phyloP scores from a whole-genome alignment of 2,888 invertebrate species.

The Drosophila robusta region DNA sequence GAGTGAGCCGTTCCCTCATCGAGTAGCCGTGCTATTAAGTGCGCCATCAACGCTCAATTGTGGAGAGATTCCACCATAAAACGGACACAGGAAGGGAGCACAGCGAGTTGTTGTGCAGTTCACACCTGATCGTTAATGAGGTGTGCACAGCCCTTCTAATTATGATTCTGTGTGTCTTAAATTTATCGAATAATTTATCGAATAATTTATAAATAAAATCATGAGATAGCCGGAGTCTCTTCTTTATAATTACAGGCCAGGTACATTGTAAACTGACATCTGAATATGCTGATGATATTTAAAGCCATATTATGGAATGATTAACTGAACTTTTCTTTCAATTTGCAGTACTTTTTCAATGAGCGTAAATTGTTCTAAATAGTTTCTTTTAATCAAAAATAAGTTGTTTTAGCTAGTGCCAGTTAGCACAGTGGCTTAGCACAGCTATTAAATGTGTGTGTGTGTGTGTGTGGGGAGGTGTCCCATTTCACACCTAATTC shows the following conservation, averaged over 20 bases:
- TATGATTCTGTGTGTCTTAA: not conserved
- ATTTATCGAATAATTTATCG: no score
- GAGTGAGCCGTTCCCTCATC: slow-evolving; percentile 41
- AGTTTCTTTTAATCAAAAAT: not conserved
- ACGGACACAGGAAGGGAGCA: slow-evolving; percentile 33
- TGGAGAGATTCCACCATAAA: slow-evolving; percentile 63
- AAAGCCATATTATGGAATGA: no score
- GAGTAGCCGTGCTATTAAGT: slow-evolving; percentile 62
- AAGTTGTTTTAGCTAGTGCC: no score
- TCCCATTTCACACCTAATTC: slow-evolving; percentile 26
- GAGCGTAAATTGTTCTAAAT: no score
- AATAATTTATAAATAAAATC: no score
- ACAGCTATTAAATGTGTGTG: not conserved
- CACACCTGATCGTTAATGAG: slow-evolving; percentile 70
- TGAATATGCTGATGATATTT: no score
- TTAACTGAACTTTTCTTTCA: no score
- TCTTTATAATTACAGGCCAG: no score
- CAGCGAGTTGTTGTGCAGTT: slow-evolving; percentile 50
- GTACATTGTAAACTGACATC: no score
- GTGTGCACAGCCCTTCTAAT: slow-evolving; percentile 19
- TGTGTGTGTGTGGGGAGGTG: not conserved
- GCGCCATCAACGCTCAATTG: slow-evolving; percentile 66
- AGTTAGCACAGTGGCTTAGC: no score
- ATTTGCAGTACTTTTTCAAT: no score
- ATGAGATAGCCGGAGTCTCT: no score